phyloP scores from a whole-genome alignment of 2,888 invertebrate genomes.

The Drosophila prostipennis region DNA sequence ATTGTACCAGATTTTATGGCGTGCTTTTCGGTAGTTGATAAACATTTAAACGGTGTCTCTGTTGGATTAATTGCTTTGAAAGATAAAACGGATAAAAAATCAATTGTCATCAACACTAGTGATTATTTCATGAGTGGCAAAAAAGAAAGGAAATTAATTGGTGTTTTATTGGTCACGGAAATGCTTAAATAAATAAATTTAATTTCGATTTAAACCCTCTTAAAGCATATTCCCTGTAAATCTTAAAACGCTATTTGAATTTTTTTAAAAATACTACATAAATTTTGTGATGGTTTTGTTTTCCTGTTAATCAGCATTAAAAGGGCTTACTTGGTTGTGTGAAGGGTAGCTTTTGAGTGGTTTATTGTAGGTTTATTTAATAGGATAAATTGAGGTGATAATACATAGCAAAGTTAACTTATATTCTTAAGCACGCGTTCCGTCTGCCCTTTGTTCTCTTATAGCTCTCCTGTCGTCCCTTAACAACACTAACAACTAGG shows the following conservation, averaged over 20 bases:
- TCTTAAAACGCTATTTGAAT: background rate
- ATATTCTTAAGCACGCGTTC: too few relatives aligned
- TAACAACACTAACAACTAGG: too few relatives aligned
- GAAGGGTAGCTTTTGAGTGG: too few relatives aligned
- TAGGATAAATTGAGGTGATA: too few relatives aligned
- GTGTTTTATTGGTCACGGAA: background rate
- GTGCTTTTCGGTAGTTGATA: conserved; percentile 1
- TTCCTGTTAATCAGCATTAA: conserved; percentile 5
- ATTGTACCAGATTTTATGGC: background rate
- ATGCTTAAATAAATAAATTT: background rate
- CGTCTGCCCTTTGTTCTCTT: too few relatives aligned
- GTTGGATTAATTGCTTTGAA: conserved; percentile 7
- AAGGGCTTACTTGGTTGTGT: conserved; percentile 1
- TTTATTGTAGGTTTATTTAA: too few relatives aligned
- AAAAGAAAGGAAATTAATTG: background rate
- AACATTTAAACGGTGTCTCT: conserved; percentile 1
- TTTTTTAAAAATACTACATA: background rate
- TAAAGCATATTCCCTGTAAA: background rate
- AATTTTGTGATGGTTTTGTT: background rate
- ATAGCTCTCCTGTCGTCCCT: too few relatives aligned
- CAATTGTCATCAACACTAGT: background rate
- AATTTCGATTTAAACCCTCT: background rate
- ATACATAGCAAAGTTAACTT: too few relatives aligned
- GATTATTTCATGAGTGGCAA: background rate
- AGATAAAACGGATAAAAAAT: background rate